Base-by-base conservation (phyloP, 2,797 vertebrate species). In the Ammospiza maritima region DNA sequence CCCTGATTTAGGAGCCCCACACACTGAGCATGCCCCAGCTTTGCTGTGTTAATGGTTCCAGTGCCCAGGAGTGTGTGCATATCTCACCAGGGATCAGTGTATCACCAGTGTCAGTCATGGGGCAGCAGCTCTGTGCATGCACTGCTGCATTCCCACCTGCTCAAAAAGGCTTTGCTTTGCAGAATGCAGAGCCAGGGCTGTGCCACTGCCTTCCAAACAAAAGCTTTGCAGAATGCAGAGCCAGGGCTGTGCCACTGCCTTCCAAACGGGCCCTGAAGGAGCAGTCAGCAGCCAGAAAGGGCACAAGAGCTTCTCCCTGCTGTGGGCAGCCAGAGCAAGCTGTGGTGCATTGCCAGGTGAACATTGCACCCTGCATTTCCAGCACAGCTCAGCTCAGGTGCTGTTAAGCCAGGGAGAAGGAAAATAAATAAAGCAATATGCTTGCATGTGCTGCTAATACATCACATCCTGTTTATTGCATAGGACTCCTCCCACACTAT, bases 41-140 rank as follows among this genome's bases (percentile, higher is more conserved):
- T 77, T 36, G 51, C 34, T 36, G 13, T 23, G 21, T 44, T 45
- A 16, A 36, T 67, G 73, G 44, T 71, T 23, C 2, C 1, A 34
- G 45, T 42, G 66, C 48, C 16, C 71, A 23, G 62, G 42, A 75
- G 44, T 1, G 17, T 7, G 45, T 4, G 7, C 1, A 1, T 40
- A 25, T 51, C 85, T 88, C 23, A 22, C 4, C 27, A 18, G 82
- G 36, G 57, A 74, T 38, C 4, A 1, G 57, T 12, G 5, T 48
- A 6, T 25, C 8, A 5, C 4, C 0, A 4, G 6, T 22, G 57
- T 77, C 78, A 40, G 0, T 44, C 73, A 16, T 3, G 44, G 42
- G 73, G 70, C 85, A 67, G 70, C 60, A 48, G 3, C 16, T 20
- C 34, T 16, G 14, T 21, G 38, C 76, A 51, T 32, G 10, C 16